phyloP scores from a whole-genome alignment of 2,888 invertebrate genomes.

The Eristalis arbustorum region DNA sequence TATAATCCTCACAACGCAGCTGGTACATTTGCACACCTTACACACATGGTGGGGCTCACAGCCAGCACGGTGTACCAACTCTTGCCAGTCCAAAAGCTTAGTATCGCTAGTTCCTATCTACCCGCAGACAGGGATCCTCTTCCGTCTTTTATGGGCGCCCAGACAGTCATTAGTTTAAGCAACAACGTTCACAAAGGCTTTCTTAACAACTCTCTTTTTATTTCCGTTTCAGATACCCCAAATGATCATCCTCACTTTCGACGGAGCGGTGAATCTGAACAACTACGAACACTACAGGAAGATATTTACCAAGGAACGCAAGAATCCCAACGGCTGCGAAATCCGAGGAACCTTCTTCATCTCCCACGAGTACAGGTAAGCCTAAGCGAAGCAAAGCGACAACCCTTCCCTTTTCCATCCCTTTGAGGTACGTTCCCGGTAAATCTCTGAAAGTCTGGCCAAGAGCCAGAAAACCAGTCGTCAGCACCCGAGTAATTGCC shows the following conservation, averaged over 20 bases:
- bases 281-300: conserved; percentile 93
- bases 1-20: too few species aligned
- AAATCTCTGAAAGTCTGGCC: conserved; percentile 21
- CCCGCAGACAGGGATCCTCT: too few species aligned
- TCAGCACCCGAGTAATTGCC: conserved; percentile 45
- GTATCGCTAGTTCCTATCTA: too few species aligned
- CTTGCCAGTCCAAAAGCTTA: too few species aligned
- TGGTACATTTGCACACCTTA: too few species aligned
- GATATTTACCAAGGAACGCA: conserved; percentile 89
- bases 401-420: conserved; percentile 7
- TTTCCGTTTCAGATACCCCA: conserved; percentile 88
- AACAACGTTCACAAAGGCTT: not conserved
- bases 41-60: too few species aligned
- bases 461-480: conserved; percentile 36
- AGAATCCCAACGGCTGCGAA: conserved; percentile 94
- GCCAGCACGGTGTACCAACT: too few species aligned
- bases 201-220: conserved; percentile 46
- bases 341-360: conserved; percentile 96
- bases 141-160: too few species aligned
- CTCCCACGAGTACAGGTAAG: conserved; percentile 90
- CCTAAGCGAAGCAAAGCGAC: conserved; percentile 1
- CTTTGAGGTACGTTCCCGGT: not conserved
- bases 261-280: conserved; percentile 95
- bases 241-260: conserved; percentile 95
- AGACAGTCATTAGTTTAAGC: not conserved